These are phyloP conservation scores for Zoanthus sansibaricus DNA, from an alignment of 92 coral and sea anemone genomes.

Conservation along the genomic window DNA sequence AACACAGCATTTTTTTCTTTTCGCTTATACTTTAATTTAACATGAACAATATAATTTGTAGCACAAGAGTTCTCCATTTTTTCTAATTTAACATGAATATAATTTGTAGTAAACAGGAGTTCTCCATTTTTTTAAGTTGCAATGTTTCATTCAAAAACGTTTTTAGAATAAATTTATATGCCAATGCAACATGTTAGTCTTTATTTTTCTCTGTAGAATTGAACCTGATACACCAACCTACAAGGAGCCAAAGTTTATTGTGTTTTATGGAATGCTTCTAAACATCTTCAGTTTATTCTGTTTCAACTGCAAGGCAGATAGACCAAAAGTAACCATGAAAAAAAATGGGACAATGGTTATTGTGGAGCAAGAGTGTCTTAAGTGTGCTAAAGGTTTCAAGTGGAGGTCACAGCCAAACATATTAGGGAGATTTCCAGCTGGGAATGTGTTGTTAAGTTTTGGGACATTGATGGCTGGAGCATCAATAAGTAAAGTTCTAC, in stretches of 20 bases:
- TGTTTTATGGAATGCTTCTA: not conserved
- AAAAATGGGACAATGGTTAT: constrained; percentile 8
- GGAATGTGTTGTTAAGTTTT: not conserved
- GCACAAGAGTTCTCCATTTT: too few relatives aligned
- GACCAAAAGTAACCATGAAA: constrained; percentile 16
- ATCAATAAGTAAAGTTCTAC: not conserved
- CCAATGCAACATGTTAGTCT: too few relatives aligned
- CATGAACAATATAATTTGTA: too few relatives aligned
- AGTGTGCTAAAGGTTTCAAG: not conserved
- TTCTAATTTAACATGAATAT: too few relatives aligned
- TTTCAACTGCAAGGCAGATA: constrained; percentile 17
- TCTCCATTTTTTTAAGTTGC: too few relatives aligned
- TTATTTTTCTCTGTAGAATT: not conserved
- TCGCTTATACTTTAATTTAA: too few relatives aligned
- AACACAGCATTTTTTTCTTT: too few relatives aligned
- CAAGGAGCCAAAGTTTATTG: constrained; percentile 17
- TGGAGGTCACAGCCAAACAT: not conserved
- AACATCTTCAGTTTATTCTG: constrained; percentile 1
- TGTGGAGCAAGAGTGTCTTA: constrained; percentile 2
- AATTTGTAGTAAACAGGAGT: too few relatives aligned
- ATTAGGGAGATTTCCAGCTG: not conserved
- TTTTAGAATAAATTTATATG: not conserved
- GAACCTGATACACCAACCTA: not conserved
- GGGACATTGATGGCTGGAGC: not conserved
- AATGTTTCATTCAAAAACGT: too few relatives aligned